A percentile compares a stretch with the other conserved stretches of the same genome.
These are phyloP conservation scores for Serrognathus titanus DNA, from an alignment of 2,888 invertebrate species.

Conservation along the genomic window DNA sequence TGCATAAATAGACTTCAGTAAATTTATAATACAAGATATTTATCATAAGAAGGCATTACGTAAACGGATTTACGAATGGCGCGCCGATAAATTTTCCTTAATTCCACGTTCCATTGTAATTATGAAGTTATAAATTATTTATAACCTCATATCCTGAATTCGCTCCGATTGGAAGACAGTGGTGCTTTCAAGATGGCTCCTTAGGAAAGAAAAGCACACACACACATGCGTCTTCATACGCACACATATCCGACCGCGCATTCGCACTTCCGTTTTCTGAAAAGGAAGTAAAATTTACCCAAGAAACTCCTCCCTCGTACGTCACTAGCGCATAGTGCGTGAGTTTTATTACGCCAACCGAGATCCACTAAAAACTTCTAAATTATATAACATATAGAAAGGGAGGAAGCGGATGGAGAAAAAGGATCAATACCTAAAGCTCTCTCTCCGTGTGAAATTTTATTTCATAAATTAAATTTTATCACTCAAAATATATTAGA, in stretches of 20 bases:
- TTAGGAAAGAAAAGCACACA: conserved; percentile 18
- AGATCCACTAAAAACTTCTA: background rate
- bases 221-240: conserved; percentile 27
- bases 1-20: too few species aligned
- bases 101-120: background rate
- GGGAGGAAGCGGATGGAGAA: conserved; percentile 2
- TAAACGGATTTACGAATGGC: too few species aligned
- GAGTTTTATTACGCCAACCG: conserved; percentile 9
- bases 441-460: too few species aligned
- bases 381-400: conserved; percentile 1
- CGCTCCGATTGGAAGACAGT: conserved; percentile 11
- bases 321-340: conserved; percentile 15
- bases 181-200: conserved; percentile 27
- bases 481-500: too few species aligned
- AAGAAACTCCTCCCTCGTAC: conserved; percentile 28
- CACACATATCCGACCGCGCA: conserved; percentile 26
- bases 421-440: background rate
- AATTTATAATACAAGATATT: too few species aligned
- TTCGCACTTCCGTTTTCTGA: conserved; percentile 26
- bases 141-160: background rate
- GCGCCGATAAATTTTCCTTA: too few species aligned
- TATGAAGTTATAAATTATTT: background rate
- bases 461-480: too few species aligned
- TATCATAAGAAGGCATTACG: too few species aligned
- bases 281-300: conserved; percentile 27